phyloP scores from a whole-genome alignment of 2,797 vertebrate genomes.

The Eidolon dupreanum region DNA sequence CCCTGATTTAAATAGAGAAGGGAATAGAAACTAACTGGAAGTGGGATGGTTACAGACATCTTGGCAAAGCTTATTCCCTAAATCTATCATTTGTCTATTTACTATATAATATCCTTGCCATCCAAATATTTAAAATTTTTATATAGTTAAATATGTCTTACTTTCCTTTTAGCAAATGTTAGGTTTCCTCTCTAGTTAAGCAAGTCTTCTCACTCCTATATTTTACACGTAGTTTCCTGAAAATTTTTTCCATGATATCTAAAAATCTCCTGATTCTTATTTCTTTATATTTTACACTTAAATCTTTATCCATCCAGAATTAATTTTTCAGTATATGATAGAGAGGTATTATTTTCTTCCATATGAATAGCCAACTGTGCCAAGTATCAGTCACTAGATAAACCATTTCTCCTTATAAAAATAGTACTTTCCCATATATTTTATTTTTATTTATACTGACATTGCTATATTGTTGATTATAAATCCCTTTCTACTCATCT shows the following conservation, averaged over 20 bases:
- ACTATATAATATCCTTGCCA: not conserved
- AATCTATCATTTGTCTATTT: not conserved
- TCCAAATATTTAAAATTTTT: not conserved
- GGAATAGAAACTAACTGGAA: not conserved
- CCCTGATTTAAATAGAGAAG: not conserved
- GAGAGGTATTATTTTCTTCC: not conserved
- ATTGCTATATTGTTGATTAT: not conserved
- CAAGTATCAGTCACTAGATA: not conserved
- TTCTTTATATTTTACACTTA: not conserved
- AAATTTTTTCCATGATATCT: not conserved
- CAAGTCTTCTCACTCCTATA: not conserved
- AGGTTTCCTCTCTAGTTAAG: not conserved
- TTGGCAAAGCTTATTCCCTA: not conserved
- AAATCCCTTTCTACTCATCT: not conserved
- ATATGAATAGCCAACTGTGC: not conserved
- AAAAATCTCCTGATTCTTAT: no score
- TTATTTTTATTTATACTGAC: not conserved
- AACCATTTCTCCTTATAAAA: not conserved
- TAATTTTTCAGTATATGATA: not conserved
- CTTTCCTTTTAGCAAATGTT: not conserved
- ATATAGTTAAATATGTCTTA: not conserved
- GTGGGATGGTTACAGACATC: not conserved
- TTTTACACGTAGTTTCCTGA: not conserved
- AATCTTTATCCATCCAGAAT: not conserved
- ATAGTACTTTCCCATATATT: not conserved